Percentiles rank a stretch among this genome's conserved stretches.
Evolutionary conservation across 2,888 invertebrate species (phyloP).

Genomic region (Microdon myrmicae): DNA sequence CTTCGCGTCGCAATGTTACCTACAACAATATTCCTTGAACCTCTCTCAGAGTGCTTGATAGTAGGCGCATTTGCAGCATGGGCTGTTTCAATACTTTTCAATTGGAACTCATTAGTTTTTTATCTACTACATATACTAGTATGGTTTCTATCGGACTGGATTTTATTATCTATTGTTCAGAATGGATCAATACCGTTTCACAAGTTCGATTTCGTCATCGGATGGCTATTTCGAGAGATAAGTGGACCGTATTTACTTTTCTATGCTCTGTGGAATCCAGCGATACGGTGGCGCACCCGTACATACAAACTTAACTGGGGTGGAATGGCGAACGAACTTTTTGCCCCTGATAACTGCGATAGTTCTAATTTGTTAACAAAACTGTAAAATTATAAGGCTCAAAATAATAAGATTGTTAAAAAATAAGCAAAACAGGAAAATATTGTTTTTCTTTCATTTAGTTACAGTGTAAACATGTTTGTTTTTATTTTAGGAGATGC

Average conservation of each 20-base stretch:
- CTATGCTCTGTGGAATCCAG: conserved; percentile 86
- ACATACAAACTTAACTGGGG: conserved; percentile 95
- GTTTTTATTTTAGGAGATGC: too few relatives aligned
- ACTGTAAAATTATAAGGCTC: too few relatives aligned
- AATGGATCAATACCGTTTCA: conserved; percentile 93
- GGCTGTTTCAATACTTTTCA: conserved; percentile 84
- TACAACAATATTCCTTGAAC: conserved; percentile 89
- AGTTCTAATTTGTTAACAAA: conserved; percentile 63
- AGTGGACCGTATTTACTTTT: conserved; percentile 90
- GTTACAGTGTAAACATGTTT: too few relatives aligned
- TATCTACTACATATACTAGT: conserved; percentile 90
- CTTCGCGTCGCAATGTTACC: conserved; percentile 96
- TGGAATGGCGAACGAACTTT: conserved; percentile 90
- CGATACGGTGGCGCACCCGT: conserved; percentile 93
- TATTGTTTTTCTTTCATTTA: too few relatives aligned
- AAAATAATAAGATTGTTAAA: too few relatives aligned
- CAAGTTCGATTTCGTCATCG: conserved; percentile 92
- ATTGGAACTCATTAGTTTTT: conserved; percentile 90
- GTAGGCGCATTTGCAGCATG: conserved; percentile 92
- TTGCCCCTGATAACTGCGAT: conserved; percentile 69
- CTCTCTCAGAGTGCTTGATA: conserved; percentile 93
- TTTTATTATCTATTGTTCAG: conserved; percentile 88
- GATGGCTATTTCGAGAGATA: conserved; percentile 93
- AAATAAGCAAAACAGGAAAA: too few relatives aligned
- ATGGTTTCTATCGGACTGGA: conserved; percentile 97